Base-by-base conservation (phyloP, 2,113 vertebrate genomes). In the Rynchops niger region DNA sequence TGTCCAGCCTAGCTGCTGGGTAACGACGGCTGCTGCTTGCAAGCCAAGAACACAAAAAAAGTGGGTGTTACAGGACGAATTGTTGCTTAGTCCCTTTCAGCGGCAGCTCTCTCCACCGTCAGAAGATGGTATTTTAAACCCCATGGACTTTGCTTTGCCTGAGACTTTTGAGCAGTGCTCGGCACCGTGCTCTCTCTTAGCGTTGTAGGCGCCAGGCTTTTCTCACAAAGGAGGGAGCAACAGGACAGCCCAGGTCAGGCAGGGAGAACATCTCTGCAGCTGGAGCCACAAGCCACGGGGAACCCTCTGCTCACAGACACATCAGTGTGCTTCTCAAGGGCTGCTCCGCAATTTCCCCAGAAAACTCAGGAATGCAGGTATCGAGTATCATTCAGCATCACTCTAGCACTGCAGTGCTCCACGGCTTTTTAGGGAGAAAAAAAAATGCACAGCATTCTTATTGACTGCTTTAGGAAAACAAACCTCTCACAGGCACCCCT, bases 181-280 rank as follows among this genome's bases (percentile, higher is more conserved):
- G 8, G 29, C 61, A 84, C 7, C 2, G 0, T 0, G 0, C 15
- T 80, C 43, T 61, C 27, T 2, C 61, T 58, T 40, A 61, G 23
- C 23, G 13, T 26, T 40, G 27, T 5, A 22, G 12, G 22, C 2
- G 1, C 29, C 50, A 66, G 53, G 34, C 25, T 84, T 45, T 87
- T 40, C 34, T 63, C 3, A 1, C 20, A 61, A 86, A 56, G 50
- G 11, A 80, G 9, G 2, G 27, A 88, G 20, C 25, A 67, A 62
- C 8, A 66, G 15, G 27, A 85, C 40, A 69, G 42, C 32, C 15
- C 16, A 38, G 63, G 23, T 56, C 47, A 49, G 61, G 36, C 27
- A 80, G 42, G 47, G 22, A 78, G 53, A 36, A n/a, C 12, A 17
- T 26, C 32, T 38, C 56, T 66, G 61, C 36, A 49, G 36, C 19